Evolutionary conservation across 1,140 invertebrate species (phyloP).

Genomic region (Daktulosphaira vitifoliae): DNA sequence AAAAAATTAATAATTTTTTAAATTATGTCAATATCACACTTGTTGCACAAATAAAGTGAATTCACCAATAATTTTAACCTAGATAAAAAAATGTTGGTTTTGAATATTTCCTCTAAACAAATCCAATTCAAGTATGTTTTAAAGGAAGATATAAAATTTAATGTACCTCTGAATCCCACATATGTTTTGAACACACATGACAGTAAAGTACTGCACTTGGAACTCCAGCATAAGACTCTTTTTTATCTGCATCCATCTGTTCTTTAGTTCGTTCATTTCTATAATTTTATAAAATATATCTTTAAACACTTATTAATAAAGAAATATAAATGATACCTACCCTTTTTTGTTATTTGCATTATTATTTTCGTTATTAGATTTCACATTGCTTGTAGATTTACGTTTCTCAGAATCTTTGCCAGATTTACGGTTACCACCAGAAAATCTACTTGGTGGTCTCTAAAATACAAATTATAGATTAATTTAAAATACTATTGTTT

Average conservation of each 20-base stretch:
- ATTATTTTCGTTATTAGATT: conserved; percentile 10
- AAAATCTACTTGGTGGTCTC: not conserved
- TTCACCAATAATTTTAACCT: too few species aligned
- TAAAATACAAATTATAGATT: not conserved
- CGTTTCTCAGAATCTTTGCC: conserved; percentile 24
- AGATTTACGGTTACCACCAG: conserved; percentile 9
- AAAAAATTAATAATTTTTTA: too few species aligned
- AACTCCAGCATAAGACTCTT: conserved; percentile 45
- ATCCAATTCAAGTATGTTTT: too few species aligned
- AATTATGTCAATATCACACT: too few species aligned
- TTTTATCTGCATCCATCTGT: conserved; percentile 21
- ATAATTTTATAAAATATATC: not conserved
- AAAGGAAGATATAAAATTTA: too few species aligned
- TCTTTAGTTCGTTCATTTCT: conserved; percentile 22
- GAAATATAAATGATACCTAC: not conserved
- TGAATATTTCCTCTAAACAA: too few species aligned
- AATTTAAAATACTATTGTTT: too few species aligned
- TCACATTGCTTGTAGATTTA: not conserved
- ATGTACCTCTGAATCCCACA: conserved; percentile 65
- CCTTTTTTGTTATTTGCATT: conserved; percentile 13
- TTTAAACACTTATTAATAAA: too few species aligned
- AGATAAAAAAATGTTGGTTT: too few species aligned
- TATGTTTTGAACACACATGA: conserved; percentile 64
- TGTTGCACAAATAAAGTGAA: too few species aligned
- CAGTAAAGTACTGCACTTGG: conserved; percentile 56